Conservation (phyloP, 2,113 vertebrate species). For the Phodopus roborovskii region DNA sequence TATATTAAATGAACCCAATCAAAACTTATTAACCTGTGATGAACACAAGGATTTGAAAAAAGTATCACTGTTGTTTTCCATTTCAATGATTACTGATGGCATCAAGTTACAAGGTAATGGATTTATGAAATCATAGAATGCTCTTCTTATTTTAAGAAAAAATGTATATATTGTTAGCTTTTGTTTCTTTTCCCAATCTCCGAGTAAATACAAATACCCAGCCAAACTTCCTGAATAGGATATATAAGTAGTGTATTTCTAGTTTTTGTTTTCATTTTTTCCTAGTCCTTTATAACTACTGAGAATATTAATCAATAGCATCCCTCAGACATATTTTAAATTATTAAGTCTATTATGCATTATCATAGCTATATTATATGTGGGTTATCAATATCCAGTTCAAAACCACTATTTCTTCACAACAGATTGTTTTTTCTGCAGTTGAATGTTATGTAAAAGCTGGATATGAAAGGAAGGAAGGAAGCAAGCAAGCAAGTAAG, state of each 20-base stretch:
- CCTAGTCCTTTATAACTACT: slow-evolving; percentile 43
- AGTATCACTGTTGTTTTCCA: slow-evolving; percentile 55
- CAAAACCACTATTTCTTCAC: slow-evolving; percentile 33
- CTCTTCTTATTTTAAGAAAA: slow-evolving; percentile 54
- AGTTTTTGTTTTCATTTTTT: slow-evolving; percentile 12
- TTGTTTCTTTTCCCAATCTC: slow-evolving; percentile 45
- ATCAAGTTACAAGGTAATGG: slow-evolving; percentile 50
- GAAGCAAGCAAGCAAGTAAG: neutral
- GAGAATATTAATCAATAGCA: slow-evolving; percentile 57
- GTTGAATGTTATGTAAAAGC: slow-evolving; percentile 53
- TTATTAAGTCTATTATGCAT: slow-evolving; percentile 54
- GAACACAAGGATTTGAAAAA: slow-evolving; percentile 55
- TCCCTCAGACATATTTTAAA: slow-evolving; percentile 57
- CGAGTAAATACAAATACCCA: slow-evolving; percentile 57
- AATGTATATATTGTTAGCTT: slow-evolving; percentile 34
- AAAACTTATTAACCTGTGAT: slow-evolving; percentile 59
- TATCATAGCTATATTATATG: slow-evolving; percentile 58
- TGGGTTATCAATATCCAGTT: slow-evolving; percentile 2
- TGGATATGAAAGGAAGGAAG: slow-evolving; percentile 16
- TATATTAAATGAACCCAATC: slow-evolving; percentile 56
- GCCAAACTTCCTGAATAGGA: slow-evolving; percentile 5
- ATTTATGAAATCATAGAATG: slow-evolving; percentile 64
- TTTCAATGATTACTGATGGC: slow-evolving; percentile 65
- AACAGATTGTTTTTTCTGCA: slow-evolving; percentile 58
- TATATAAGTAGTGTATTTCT: slow-evolving; percentile 46